Evolutionary conservation across 2,797 vertebrate genomes (phyloP), one percentile per base, ranked within the genome.

Genomic region (Hyperoplus lanceolatus): DNA sequence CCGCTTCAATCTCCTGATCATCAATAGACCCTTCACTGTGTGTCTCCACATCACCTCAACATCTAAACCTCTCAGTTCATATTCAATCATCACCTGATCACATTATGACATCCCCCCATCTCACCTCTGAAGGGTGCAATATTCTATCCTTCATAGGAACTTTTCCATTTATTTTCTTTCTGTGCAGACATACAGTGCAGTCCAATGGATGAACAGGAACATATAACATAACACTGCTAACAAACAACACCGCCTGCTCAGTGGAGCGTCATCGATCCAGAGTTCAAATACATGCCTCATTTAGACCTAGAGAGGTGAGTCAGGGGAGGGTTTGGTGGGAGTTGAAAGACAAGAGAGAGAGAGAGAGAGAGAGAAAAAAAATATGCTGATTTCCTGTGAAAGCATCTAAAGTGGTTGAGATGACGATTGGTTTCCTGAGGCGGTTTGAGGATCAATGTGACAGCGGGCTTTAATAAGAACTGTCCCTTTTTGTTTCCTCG

Each of bases 371-470:
- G 58, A 42, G 56, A 9, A 3, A 29, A 29, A 29, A 29, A 29
- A 29, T 29, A 29, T 29, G 88, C 72, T 75, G 83, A 88, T 89
- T 91, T 89, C 75, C 79, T 80, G 60, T 88, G 75, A 91, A 92
- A 91, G 81, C 82, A 71, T 90, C 73, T 79, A 42, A 82, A 90
- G 84, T 83, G 85, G 84, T 70, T 59, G 71, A 77, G 82, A 77
- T 82, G 58, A 81, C 87, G 83, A 92, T 89, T 74, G 83, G 87
- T 76, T 88, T 91, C 90, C 65, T 58, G 90, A 89, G 89, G 73
- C 80, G 53, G 60, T 80, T 89, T 89, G 79, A 90, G 77, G 85
- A 85, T 91, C 90, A 88, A 87, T 90, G 76, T 83, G 84, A 86
- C 82, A 67, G 80, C 29, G 4, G 81, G 79, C 74, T 84, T 91